Evolutionary conservation across 2,113 vertebrate species (phyloP), one percentile per base, ranked within the genome.

Genomic region (Vidua macroura): DNA sequence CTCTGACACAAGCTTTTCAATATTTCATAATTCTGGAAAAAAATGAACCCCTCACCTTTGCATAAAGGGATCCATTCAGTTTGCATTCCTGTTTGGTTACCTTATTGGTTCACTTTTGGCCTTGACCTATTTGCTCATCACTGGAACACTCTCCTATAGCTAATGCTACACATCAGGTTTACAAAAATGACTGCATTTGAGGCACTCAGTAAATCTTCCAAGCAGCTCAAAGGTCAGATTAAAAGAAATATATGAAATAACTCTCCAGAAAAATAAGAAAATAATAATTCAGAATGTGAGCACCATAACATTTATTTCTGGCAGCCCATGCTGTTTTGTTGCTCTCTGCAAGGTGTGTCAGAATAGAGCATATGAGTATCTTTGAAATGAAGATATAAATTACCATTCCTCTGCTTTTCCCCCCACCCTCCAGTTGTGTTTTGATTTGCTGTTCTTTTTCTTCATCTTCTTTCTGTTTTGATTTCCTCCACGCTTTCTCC

Each of bases 211-310:
- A 93, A 95, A 94, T 67, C 16, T 92, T 96, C 93, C 68, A 85
- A 93, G 83, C 28, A 90, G n/a, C 72, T 94, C 77, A 95, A 80
- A 92, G 68, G 94, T 88, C 94, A 96, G 56, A 92, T 76, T 92
- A 52, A 93, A 92, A 93, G 81, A 89, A 95, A 75, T 80, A 81
- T 60, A 90, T 96, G 95, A 96, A 97, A 92, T 92, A 91, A 77
- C 74, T 96, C 67, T 83, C 52, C 70, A 77, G 73, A 72, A 77
- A 70, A 94, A 83, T 9, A 35, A 52, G 48, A 90, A 52, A 64
- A 49, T 73, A 70, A 86, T 41, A 70, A 63, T 23, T 77, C 64
- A 2, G 33, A 92, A 91, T 1, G 19, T 55, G 48, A 86, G 81
- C 93, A 70, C 59, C 1, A 1, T 48, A 77, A n/a, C 39, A 28